A percentile compares a stretch with the other conserved stretches of the same genome.
Conservation (phyloP, 2,888 invertebrate species). For the Aricia artaxerxes region DNA sequence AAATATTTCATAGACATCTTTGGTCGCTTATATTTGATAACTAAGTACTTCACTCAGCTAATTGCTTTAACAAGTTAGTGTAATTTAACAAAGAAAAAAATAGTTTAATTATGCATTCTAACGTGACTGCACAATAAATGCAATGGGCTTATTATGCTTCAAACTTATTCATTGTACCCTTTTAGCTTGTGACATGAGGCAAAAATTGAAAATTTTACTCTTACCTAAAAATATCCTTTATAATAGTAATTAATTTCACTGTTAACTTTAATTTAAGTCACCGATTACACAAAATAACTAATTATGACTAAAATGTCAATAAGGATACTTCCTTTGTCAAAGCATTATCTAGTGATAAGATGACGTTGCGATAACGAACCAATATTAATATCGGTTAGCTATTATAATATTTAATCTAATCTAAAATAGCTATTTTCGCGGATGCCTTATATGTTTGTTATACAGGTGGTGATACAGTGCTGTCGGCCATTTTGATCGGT, state of each 20-base stretch:
- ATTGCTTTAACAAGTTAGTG: too few relatives aligned
- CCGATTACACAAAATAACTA: conserved; percentile 35
- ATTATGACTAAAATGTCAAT: conserved; percentile 33
- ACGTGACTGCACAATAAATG: too few relatives aligned
- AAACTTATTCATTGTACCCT: too few relatives aligned
- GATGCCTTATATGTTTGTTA: neutral
- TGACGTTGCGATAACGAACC: conserved; percentile 38
- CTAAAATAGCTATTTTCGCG: conserved; percentile 7
- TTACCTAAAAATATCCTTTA: neutral
- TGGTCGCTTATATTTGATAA: too few relatives aligned
- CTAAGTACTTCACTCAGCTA: too few relatives aligned
- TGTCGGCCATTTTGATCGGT: too few relatives aligned
- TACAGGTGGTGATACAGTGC: neutral
- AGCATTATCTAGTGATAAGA: conserved; percentile 38
- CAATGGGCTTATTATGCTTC: too few relatives aligned
- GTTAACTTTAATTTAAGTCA: conserved; percentile 8
- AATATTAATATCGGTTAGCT: conserved; percentile 41
- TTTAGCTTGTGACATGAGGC: too few relatives aligned
- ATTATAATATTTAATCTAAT: conserved; percentile 26
- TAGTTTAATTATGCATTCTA: too few relatives aligned
- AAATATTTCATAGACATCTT: too few relatives aligned
- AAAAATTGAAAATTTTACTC: neutral
- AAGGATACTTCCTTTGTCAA: conserved; percentile 38
- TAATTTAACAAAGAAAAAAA: neutral
- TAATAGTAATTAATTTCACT: neutral